Percentiles rank a stretch among this genome's conserved stretches.
Conservation (phyloP, 2,113 vertebrate species). For the Hyperoodon ampullatus region DNA sequence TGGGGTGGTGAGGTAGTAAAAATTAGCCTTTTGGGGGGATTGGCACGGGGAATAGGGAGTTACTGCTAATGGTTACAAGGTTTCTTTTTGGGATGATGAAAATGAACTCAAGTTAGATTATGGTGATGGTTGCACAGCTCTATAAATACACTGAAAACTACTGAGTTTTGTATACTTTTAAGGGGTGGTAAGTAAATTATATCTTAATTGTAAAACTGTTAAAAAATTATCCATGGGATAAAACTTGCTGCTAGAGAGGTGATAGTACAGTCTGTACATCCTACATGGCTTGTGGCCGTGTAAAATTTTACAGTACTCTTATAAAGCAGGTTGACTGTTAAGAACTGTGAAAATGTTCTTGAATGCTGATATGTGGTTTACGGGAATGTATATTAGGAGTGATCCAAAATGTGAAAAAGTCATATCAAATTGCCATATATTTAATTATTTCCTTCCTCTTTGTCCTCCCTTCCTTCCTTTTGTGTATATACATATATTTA, state of each 20-base stretch:
- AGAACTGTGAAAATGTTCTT: background rate
- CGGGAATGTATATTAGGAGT: background rate
- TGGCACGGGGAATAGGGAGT: background rate
- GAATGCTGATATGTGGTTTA: background rate
- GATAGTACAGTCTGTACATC: background rate
- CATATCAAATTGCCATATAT: background rate
- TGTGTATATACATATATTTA: background rate
- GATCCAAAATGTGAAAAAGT: background rate
- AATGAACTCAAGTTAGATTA: background rate
- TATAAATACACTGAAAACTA: background rate
- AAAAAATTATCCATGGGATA: background rate
- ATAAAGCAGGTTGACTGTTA: background rate
- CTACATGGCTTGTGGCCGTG: background rate
- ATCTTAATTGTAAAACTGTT: background rate
- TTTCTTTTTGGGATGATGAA: background rate
- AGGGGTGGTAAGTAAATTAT: background rate
- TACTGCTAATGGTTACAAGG: background rate
- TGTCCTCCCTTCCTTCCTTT: background rate
- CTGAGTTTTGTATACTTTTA: background rate
- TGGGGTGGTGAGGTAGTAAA: background rate
- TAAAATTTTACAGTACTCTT: background rate
- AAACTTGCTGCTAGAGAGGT: background rate
- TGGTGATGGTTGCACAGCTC: background rate
- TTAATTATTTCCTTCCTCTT: slow-evolving; percentile 1
- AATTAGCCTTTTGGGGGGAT: background rate